phyloP scores from a whole-genome alignment of 2,888 invertebrate genomes.

The Agrotis puta region DNA sequence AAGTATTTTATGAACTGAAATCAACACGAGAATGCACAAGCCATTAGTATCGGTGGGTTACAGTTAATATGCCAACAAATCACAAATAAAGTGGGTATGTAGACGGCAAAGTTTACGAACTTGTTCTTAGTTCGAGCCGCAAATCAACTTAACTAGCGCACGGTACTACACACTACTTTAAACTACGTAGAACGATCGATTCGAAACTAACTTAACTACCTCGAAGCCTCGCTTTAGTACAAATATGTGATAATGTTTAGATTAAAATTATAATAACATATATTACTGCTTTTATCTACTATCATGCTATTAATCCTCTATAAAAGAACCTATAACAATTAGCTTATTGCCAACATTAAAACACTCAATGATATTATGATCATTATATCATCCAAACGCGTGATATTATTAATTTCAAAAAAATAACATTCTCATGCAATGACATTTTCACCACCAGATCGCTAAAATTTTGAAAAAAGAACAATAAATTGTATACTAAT shows the following conservation, averaged over 20 bases:
- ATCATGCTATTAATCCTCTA: no score
- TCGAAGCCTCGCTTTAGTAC: conserved; percentile 36
- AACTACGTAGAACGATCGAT: conserved; percentile 72
- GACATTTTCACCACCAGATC: no score
- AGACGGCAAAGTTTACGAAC: conserved; percentile 71
- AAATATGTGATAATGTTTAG: conserved; percentile 36
- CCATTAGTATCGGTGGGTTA: conserved; percentile 38
- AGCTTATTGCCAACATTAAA: no score
- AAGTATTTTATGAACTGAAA: conserved; percentile 21
- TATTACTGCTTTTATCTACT: background rate
- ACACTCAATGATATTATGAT: no score
- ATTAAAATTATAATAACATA: background rate
- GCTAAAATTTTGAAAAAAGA: no score
- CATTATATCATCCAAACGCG: no score
- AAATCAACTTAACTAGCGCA: conserved; percentile 75
- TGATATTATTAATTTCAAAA: no score
- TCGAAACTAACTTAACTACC: conserved; percentile 58
- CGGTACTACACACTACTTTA: conserved; percentile 70
- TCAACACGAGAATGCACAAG: conserved; percentile 36
- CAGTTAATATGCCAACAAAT: conserved; percentile 62
- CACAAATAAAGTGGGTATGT: conserved; percentile 62
- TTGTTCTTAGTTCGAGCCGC: conserved; percentile 71
- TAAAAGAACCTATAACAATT: no score
- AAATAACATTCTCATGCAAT: no score
- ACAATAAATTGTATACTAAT: no score